Base-by-base conservation (phyloP, 2,113 vertebrate genomes). In the Eclectus roratus region DNA sequence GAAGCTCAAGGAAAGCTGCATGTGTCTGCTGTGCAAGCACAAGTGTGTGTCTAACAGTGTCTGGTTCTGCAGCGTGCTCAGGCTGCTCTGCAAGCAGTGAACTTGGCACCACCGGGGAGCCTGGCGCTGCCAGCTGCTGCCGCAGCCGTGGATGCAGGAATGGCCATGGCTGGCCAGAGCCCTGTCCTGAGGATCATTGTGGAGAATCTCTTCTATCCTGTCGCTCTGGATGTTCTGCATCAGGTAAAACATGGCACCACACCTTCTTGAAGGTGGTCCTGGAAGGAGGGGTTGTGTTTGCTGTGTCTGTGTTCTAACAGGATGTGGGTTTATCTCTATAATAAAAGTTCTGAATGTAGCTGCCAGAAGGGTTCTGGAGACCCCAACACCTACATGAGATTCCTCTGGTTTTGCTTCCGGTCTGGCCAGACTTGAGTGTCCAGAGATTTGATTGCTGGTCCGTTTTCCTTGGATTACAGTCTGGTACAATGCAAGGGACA, bases 141-240 rank as follows among this genome's bases (percentile, higher is more conserved):
- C 0, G 97, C 97, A 0, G 97, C 98, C 0, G 89, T 98, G 12
- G 98, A 98, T 7, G 98, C 98, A 0, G 98, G 98, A 21, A 98
- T 98, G 96, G 97, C 97, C 0, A 97, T 98, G 96, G 94, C 98
- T 0, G 98, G 98, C 7, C 98, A 99, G 68, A 99, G 99, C 94
- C 98, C 99, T 0, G 99, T 99, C 60, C 98, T 99, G 35, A 97
- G 99, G 66, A 98, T 99, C 95, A 99, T 99, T 43, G 99, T 99
- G 95, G 99, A 99, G 94, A 99, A 99, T 87, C 98, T 99, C 37
- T 98, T 99, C 76, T 99, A 99, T 85, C 99, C 99, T 0, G 99
- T 99, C 88, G 99, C 99, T 29, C 96, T 99, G 78, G 99, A 99
- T 13, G 99, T 99, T 31, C 97, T 99, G 29, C 99, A 99, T 88